These are phyloP conservation scores for Poeciliopsis retropinna DNA, from an alignment of 2,113 vertebrate genomes.

Conservation along the genomic window DNA sequence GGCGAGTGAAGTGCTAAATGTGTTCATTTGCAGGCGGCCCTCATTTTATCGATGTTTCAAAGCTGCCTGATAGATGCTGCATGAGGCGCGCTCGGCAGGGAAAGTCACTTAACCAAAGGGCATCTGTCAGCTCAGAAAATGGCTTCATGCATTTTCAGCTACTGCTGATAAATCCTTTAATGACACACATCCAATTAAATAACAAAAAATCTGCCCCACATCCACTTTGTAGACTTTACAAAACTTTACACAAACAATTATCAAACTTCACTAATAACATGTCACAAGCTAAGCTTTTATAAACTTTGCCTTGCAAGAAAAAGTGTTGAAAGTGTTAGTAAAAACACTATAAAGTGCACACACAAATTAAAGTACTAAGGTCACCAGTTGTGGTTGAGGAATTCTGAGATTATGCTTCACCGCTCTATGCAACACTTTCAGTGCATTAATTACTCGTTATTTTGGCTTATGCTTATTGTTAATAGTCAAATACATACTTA, in stretches of 20 bases:
- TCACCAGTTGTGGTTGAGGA: too few species aligned
- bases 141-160: conserved; percentile 40
- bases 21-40: conserved; percentile 59
- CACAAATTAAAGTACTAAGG: too few species aligned
- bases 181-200: conserved; percentile 27
- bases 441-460: too few species aligned
- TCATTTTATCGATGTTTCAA: conserved; percentile 57
- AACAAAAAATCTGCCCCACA: background rate
- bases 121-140: conserved; percentile 54
- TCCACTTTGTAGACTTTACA: background rate
- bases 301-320: background rate
- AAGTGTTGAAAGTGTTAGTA: background rate
- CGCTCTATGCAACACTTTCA: too few species aligned
- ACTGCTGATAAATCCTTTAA: conserved; percentile 44
- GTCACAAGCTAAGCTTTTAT: background rate
- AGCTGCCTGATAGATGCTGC: conserved; percentile 48
- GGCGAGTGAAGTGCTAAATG: conserved; percentile 54
- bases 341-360: background rate
- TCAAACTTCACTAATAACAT: background rate
- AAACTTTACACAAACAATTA: conserved; percentile 1
- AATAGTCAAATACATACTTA: too few species aligned
- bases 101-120: conserved; percentile 63
- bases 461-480: too few species aligned
- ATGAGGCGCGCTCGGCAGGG: conserved; percentile 29
- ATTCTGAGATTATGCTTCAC: too few species aligned